A percentile compares a stretch with the other conserved stretches of the same genome.
Evolutionary conservation across 23 tunicate genomes (phyloP).

Genomic region (Halocynthia roretzi): DNA sequence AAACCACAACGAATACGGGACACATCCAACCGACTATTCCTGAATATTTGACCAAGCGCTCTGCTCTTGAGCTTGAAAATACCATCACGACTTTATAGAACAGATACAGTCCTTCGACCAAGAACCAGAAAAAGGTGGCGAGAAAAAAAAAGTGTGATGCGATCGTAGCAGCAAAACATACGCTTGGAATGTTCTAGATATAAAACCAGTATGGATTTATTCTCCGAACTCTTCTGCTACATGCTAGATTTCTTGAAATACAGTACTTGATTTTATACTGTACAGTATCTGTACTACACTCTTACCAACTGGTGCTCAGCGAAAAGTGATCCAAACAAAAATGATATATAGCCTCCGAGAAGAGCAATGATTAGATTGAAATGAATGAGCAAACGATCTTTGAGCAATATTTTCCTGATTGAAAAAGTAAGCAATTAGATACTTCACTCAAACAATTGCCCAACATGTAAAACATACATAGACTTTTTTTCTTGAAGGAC

Average conservation of each 20-base stretch:
- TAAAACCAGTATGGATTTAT: background rate
- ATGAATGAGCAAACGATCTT: slow-evolving; percentile 76
- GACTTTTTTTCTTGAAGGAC: too few relatives aligned
- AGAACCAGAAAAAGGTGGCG: slow-evolving; percentile 65
- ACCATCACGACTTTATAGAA: slow-evolving; percentile 87
- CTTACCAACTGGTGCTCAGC: slow-evolving; percentile 14
- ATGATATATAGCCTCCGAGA: slow-evolving; percentile 52
- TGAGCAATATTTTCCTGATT: slow-evolving; percentile 41
- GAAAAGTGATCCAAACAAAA: slow-evolving; percentile 35
- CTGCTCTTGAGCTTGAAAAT: slow-evolving; percentile 46
- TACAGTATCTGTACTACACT: background rate
- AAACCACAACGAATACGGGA: slow-evolving; percentile 36
- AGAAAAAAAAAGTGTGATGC: slow-evolving; percentile 68
- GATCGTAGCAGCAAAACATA: slow-evolving; percentile 51
- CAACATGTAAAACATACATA: too few relatives aligned
- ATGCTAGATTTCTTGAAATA: background rate
- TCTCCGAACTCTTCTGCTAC: background rate
- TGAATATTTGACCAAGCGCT: slow-evolving; percentile 27
- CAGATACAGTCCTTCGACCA: slow-evolving; percentile 76
- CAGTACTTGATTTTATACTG: background rate
- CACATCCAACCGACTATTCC: slow-evolving; percentile 69
- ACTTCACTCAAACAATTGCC: too few relatives aligned
- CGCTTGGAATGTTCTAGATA: slow-evolving; percentile 19
- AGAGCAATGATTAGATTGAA: slow-evolving; percentile 68
- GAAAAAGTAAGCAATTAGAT: background rate